phyloP scores from a whole-genome alignment of 2,888 invertebrate species.

The Frankliniella fusca region DNA sequence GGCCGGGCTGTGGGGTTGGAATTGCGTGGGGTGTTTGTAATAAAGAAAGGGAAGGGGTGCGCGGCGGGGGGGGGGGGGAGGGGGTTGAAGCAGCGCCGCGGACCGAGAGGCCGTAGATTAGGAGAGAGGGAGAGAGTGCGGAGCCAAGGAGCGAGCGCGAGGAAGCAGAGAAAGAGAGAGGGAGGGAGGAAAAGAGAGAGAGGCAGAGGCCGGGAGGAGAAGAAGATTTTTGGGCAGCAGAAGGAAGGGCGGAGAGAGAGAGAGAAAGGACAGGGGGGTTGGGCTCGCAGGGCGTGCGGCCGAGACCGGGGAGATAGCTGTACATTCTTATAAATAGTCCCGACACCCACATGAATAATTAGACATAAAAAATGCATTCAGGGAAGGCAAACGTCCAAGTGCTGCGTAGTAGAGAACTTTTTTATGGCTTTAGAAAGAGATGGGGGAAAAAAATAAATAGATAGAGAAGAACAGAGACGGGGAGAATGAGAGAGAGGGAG shows the following conservation, averaged over 20 bases:
- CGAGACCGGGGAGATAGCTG: neutral
- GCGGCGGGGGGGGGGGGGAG: neutral
- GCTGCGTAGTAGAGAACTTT: slow-evolving; percentile 11
- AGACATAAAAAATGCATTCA: slow-evolving; percentile 26
- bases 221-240: neutral
- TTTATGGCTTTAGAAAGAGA: slow-evolving; percentile 20
- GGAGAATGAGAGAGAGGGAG: slow-evolving; percentile 22
- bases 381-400: slow-evolving; percentile 20
- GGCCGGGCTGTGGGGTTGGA: slow-evolving; percentile 4
- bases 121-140: neutral
- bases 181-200: no score
- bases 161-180: neutral
- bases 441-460: neutral
- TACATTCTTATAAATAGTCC: slow-evolving; percentile 25
- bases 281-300: neutral
- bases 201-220: no score
- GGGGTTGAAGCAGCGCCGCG: neutral
- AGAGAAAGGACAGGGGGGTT: neutral
- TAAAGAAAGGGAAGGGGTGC: slow-evolving; percentile 9
- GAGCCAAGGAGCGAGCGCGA: neutral
- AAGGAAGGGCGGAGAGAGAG: neutral
- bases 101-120: slow-evolving; percentile 1
- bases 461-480: no score
- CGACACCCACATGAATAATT: slow-evolving; percentile 26
- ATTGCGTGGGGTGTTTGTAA: slow-evolving; percentile 26